Percentiles rank a stretch among this genome's conserved stretches.
Conservation (phyloP, 1,140 invertebrate genomes). For the Drosophila gunungcola region DNA sequence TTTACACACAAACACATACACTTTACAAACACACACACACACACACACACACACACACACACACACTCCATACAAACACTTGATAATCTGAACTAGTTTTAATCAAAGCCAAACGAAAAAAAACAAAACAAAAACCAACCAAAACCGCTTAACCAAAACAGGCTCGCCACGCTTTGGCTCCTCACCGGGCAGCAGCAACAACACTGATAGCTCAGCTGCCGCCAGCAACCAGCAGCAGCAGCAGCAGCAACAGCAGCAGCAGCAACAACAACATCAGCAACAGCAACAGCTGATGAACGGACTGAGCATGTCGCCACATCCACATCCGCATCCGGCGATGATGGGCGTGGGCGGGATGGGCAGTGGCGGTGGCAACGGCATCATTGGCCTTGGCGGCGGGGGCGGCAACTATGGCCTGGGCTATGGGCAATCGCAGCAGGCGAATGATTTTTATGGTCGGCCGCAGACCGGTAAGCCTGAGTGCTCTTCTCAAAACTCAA, state of each 20-base stretch:
- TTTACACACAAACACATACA: constrained; percentile 47
- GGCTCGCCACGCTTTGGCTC: constrained; percentile 83
- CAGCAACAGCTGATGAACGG: constrained; percentile 72
- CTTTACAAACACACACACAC: constrained; percentile 13
- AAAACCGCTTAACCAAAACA: constrained; percentile 81
- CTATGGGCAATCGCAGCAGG: constrained; percentile 63
- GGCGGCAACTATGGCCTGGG: constrained; percentile 48
- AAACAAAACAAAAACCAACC: constrained; percentile 58
- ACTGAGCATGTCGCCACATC: constrained; percentile 67
- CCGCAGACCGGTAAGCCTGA: constrained; percentile 83
- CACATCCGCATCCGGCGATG: constrained; percentile 68
- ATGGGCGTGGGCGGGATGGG: constrained; percentile 73
- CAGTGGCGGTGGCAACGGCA: constrained; percentile 72
- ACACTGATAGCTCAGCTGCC: constrained; percentile 50
- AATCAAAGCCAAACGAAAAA: constrained; percentile 61
- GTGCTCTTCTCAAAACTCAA: constrained; percentile 57
- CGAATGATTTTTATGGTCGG: constrained; percentile 84
- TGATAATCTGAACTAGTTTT: constrained; percentile 65
- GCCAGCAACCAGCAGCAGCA: constrained; percentile 63
- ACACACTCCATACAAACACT: constrained; percentile 30
- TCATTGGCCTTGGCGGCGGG: constrained; percentile 72
- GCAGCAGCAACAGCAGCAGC: constrained; percentile 55
- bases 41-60: constrained; percentile 23
- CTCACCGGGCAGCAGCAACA: constrained; percentile 56
- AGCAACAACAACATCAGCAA: constrained; percentile 65